These are phyloP conservation scores for Coptodon rendalli DNA, from an alignment of 2,113 vertebrate genomes.

Conservation along the genomic window DNA sequence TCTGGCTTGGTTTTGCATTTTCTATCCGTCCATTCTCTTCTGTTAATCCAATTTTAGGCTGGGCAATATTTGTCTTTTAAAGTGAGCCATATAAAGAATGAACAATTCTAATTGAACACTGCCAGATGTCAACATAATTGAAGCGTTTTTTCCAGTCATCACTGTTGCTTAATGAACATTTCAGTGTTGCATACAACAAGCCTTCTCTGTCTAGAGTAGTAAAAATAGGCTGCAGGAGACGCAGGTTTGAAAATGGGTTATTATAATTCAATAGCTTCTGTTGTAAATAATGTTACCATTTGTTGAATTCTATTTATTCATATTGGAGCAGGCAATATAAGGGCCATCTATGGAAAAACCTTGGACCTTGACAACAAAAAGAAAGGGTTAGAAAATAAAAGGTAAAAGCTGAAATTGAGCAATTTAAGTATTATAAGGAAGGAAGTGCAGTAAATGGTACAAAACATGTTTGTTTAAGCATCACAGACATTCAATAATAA, in stretches of 20 bases:
- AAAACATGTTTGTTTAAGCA: neutral
- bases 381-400: neutral
- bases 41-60: neutral
- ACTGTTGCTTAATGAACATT: neutral
- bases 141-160: neutral
- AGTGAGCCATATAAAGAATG: neutral
- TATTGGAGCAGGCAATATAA: neutral
- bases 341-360: neutral
- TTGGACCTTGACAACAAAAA: neutral
- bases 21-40: neutral
- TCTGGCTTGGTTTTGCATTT: neutral
- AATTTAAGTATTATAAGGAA: neutral
- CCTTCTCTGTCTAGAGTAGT: neutral
- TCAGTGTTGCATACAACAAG: neutral
- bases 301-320: neutral
- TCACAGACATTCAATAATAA: neutral
- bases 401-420: neutral
- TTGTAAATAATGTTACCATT: neutral
- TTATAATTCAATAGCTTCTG: neutral
- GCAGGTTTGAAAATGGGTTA: neutral
- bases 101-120: neutral
- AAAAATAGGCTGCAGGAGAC: neutral
- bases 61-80: neutral
- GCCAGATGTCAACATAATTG: neutral
- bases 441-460: neutral